Evolutionary conservation across 2,888 invertebrate genomes (phyloP).

Genomic region (Pristionchus japonicus): DNA sequence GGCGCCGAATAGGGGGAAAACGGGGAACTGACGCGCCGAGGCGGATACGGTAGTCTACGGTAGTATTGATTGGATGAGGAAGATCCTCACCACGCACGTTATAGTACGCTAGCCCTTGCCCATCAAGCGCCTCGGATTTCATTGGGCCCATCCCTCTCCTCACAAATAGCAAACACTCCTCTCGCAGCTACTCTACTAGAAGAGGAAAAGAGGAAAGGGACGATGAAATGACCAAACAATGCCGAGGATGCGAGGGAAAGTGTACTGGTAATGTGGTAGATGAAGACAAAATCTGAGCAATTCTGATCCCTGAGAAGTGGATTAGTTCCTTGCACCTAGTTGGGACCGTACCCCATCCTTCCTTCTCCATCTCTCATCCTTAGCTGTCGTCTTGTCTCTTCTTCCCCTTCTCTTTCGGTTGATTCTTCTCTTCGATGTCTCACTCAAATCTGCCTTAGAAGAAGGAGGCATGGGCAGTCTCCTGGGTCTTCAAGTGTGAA

Average conservation of each 20-base stretch:
- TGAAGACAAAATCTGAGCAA: neutral
- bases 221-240: neutral
- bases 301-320: neutral
- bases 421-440: constrained; percentile 20
- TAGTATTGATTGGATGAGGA: neutral
- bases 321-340: too few species aligned
- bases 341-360: too few species aligned
- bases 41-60: neutral
- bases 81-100: neutral
- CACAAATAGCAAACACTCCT: constrained; percentile 24
- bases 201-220: neutral
- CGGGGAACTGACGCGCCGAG: neutral
- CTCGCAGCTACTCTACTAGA: neutral
- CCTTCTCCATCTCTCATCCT: too few species aligned
- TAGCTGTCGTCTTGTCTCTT: neutral
- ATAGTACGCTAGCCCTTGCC: neutral
- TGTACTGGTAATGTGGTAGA: neutral
- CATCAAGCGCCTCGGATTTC: neutral
- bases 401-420: neutral
- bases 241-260: neutral
- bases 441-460: constrained; percentile 32
- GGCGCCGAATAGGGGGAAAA: neutral
- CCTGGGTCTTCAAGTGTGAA: constrained; percentile 36
- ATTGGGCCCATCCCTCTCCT: neutral
- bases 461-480: neutral